phyloP scores from a whole-genome alignment of 1,140 invertebrate species.

The Aphaenogaster floridana region DNA sequence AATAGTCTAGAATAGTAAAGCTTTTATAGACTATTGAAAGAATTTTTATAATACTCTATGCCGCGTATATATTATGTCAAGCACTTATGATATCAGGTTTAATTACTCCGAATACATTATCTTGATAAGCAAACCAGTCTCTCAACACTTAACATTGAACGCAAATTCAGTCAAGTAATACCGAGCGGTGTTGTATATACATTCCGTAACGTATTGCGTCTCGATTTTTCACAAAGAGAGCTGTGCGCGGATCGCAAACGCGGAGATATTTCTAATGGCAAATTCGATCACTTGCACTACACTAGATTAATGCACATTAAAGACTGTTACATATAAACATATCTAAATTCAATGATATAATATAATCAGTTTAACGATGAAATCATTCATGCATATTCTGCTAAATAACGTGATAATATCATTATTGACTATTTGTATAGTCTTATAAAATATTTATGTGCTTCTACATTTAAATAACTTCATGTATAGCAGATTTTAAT shows the following conservation, averaged over 20 bases:
- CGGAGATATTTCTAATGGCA: not conserved
- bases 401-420: no score
- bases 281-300: no score
- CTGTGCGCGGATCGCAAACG: not conserved
- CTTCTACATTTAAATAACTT: no score
- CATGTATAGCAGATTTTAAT: no score
- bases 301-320: no score
- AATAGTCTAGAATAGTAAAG: not conserved
- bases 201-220: not conserved
- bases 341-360: no score
- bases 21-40: not conserved
- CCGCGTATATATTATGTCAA: not conserved
- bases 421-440: no score
- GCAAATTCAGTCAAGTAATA: not conserved
- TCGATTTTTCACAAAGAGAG: not conserved
- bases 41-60: not conserved
- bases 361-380: no score
- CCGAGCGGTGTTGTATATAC: no score
- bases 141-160: not conserved
- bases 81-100: not conserved
- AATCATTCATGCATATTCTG: no score
- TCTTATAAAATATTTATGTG: no score
- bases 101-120: slow-evolving; percentile 1
- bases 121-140: not conserved
- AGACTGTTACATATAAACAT: no score